Evolutionary conservation across 2,888 invertebrate genomes (phyloP).

Genomic region (Conomelus anceps): DNA sequence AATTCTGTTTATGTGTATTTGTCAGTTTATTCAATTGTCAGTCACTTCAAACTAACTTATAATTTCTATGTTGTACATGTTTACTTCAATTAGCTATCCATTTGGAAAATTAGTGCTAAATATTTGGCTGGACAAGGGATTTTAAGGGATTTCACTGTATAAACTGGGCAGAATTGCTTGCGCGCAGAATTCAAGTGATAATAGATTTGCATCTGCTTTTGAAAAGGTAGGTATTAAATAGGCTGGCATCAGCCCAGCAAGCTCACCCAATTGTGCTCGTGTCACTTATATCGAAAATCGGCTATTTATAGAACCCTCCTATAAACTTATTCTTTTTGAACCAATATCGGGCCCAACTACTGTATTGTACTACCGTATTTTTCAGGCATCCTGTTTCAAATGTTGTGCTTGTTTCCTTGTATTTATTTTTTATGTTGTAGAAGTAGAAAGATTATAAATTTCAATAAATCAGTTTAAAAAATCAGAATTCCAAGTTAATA

Average conservation of each 20-base stretch:
- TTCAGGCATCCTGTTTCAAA: neutral
- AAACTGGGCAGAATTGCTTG: neutral
- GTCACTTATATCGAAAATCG: neutral
- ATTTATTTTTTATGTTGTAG: no score
- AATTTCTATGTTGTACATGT: no score
- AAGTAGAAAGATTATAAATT: no score
- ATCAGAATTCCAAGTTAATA: no score
- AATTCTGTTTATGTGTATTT: no score
- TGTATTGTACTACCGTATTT: neutral
- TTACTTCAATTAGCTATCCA: no score
- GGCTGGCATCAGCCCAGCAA: neutral
- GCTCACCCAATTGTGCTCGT: neutral
- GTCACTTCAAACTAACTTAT: no score
- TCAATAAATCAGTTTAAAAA: no score
- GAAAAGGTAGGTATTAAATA: neutral
- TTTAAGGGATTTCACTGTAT: neutral
- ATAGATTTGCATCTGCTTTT: neutral
- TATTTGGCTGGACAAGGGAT: no score
- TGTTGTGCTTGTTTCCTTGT: neutral
- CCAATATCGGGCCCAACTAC: neutral
- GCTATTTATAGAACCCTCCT: neutral
- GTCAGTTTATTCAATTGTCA: no score
- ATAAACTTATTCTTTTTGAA: neutral
- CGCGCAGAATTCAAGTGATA: neutral
- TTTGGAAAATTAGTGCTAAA: no score